A percentile compares a stretch with the other conserved stretches of the same genome.
phyloP scores from a whole-genome alignment of 2,797 vertebrate species.

The Eutrigla gurnardus region DNA sequence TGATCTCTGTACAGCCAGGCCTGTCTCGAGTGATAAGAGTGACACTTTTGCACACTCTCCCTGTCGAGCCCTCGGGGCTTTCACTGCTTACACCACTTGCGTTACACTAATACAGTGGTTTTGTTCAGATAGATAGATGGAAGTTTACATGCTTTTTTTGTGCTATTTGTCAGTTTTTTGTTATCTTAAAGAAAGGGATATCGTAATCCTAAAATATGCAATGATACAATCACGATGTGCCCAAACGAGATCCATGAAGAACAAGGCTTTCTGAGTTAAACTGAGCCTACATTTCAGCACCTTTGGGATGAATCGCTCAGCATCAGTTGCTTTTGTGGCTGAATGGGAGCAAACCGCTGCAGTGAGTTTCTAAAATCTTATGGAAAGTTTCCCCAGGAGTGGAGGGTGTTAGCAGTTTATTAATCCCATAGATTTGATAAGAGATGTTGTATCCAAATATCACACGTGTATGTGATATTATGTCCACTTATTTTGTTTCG shows the following conservation, averaged over 20 bases:
- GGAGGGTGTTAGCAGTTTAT: not conserved
- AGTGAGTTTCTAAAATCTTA: not conserved
- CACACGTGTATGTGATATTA: not conserved
- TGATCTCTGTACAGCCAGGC: slow-evolving; percentile 53
- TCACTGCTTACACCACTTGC: slow-evolving; percentile 30
- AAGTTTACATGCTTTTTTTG: not conserved
- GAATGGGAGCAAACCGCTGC: slow-evolving; percentile 6
- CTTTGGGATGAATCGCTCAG: slow-evolving; percentile 1
- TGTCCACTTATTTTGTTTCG: slow-evolving; percentile 1
- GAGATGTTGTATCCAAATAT: not conserved
- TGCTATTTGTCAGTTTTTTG: not conserved
- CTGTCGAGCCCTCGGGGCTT: slow-evolving; percentile 45
- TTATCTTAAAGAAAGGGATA: not conserved
- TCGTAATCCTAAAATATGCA: not conserved
- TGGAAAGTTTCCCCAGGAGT: not conserved
- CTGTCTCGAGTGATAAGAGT: slow-evolving; percentile 64
- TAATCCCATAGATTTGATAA: not conserved
- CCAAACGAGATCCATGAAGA: not conserved
- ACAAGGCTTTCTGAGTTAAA: not conserved
- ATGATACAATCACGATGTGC: not conserved
- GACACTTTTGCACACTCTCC: slow-evolving; percentile 31
- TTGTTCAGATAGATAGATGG: slow-evolving; percentile 26
- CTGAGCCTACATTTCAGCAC: not conserved
- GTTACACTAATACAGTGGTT: slow-evolving; percentile 18
- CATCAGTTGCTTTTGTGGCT: not conserved